Evolutionary conservation across 2,797 vertebrate species (phyloP), one percentile per base, ranked within the genome.

Genomic region (Lepilemur septentrionalis): DNA sequence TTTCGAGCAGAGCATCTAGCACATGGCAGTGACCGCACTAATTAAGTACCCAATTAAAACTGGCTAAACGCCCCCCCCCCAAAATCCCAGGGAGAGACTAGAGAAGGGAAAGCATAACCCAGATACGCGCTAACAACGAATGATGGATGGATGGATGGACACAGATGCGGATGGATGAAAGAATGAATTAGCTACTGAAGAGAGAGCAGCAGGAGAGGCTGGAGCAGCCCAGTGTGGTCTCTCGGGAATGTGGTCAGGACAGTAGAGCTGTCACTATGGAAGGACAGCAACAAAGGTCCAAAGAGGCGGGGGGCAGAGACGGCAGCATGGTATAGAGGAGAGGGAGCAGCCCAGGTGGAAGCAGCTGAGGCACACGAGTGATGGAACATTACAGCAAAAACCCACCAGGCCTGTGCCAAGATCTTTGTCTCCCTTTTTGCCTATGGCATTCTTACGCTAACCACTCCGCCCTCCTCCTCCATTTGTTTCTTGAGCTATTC

Each of bases 21-120:
- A 13, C 28, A 11, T 4, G 41, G 35, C 82, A 46, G 9, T 57
- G 15, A 65, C 63, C 1, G 7, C 32, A n/a, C 78, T 52, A 91
- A n/a, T 63, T 63, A 75, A 85, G 30, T 15, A n/a, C 6, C 72
- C 41, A 89, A 12, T 67, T 73, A 92, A 94, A 93, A 94, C 55
- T 63, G n/a, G 22, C 85, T 79, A 85, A 23, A 8, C 2, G 52
- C 20, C 22, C 55, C 35, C 38, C 46, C 48, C 88, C 59, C 28
- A 55, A 84, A 75, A 38, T 3, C 18, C 72, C 38, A 67, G 55
- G 25, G 4, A 50, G 17, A 63, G 10, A 84, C 65, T 5, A 46
- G 30, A 70, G 20, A 89, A 43, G 32, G 2, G 52, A 73, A 89
- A 55, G 43, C 65, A 69, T 63, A 67, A 76, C 7, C 28, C 75